These are phyloP conservation scores for Eupleurogrammus muticus DNA, from an alignment of 2,797 vertebrate genomes.

Conservation along the genomic window DNA sequence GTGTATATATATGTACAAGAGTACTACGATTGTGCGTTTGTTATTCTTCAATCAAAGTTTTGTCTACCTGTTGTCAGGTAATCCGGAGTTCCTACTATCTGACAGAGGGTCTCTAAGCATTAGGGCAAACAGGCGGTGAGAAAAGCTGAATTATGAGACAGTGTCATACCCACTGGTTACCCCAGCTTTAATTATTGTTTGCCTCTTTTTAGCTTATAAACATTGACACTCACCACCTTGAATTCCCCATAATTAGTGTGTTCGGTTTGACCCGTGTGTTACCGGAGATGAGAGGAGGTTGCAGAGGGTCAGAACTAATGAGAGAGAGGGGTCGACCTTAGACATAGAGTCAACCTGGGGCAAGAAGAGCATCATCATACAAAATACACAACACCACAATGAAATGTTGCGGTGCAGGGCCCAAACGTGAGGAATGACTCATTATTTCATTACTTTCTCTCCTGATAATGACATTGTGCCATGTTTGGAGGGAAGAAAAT, in stretches of 20 bases:
- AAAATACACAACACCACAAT: constrained; percentile 52
- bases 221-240: constrained; percentile 52
- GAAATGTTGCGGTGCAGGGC: constrained; percentile 17
- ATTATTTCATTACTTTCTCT: constrained; percentile 28
- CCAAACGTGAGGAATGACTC: constrained; percentile 19
- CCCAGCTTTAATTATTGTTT: constrained; percentile 71
- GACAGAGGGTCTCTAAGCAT: not conserved
- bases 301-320: constrained; percentile 75
- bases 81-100: not conserved
- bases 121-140: constrained; percentile 28
- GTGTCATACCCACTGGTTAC: constrained; percentile 63
- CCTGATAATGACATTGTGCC: not conserved
- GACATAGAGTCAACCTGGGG: constrained; percentile 61
- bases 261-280: constrained; percentile 68
- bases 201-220: constrained; percentile 60
- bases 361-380: constrained; percentile 52
- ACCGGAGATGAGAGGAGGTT: constrained; percentile 73
- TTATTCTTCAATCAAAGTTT: not conserved
- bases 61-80: constrained; percentile 35
- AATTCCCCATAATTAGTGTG: constrained; percentile 69
- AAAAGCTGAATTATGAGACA: constrained; percentile 39
- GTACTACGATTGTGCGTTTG: constrained; percentile 10
- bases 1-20: constrained; percentile 1
- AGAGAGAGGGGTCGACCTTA: constrained; percentile 73
- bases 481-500: constrained; percentile 14